Conservation (phyloP, 2,113 vertebrate genomes). For the Excalfactoria chinensis region DNA sequence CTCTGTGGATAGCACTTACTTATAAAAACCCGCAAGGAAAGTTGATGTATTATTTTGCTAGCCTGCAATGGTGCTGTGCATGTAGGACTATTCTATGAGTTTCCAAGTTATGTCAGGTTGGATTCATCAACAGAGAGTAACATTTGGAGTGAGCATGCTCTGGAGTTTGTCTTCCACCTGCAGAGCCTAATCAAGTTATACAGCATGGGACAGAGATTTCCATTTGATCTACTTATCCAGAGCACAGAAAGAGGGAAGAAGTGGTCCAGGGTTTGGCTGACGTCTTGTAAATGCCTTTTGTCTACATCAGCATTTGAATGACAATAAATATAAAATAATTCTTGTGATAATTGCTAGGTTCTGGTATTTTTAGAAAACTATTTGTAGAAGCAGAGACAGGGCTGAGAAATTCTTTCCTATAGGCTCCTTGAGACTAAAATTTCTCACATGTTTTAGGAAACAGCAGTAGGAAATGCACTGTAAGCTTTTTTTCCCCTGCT, state of each 20-base stretch:
- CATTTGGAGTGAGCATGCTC: background rate
- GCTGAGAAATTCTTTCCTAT: conserved; percentile 17
- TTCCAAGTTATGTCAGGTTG: background rate
- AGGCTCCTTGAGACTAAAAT: background rate
- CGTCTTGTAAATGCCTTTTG: background rate
- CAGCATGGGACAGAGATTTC: background rate
- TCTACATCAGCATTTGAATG: background rate
- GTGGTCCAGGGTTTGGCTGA: background rate
- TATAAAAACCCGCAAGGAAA: background rate
- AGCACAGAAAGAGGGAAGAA: background rate
- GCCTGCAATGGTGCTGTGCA: background rate
- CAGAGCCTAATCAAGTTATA: background rate
- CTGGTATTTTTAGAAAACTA: conserved; percentile 39
- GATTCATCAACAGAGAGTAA: background rate
- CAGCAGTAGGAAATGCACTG: background rate
- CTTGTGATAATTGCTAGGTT: conserved; percentile 14
- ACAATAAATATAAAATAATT: conserved; percentile 29
- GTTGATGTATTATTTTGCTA: background rate
- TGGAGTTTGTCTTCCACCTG: background rate
- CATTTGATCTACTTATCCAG: background rate
- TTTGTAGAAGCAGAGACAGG: conserved; percentile 40
- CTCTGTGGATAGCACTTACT: rapidly evolving
- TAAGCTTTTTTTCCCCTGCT: background rate
- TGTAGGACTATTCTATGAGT: background rate
- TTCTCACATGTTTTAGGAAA: background rate